These are phyloP conservation scores for Podocnemis expansa DNA, from an alignment of 2,113 vertebrate species.

Conservation along the genomic window DNA sequence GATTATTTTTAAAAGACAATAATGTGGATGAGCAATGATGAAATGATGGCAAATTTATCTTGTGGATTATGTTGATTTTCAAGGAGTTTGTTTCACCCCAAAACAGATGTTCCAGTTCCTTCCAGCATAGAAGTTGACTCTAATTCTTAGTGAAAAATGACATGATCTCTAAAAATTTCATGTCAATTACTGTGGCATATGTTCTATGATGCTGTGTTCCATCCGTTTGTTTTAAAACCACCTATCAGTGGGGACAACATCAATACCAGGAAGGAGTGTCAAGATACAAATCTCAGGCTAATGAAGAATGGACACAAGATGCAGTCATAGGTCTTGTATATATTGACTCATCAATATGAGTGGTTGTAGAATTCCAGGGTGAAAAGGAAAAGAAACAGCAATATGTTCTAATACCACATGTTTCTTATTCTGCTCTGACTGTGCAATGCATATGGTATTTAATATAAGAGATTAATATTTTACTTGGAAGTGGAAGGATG, in stretches of 20 bases:
- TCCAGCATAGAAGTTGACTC: background rate
- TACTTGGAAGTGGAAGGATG: background rate
- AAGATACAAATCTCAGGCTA: background rate
- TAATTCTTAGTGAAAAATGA: background rate
- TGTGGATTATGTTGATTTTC: background rate
- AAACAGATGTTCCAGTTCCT: constrained; percentile 5
- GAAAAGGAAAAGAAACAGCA: background rate
- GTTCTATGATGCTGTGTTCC: background rate
- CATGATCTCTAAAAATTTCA: background rate
- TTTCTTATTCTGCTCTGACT: background rate
- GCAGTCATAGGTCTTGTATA: background rate
- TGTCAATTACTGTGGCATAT: background rate
- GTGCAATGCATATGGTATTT: background rate
- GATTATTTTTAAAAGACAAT: constrained; percentile 5
- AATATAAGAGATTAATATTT: background rate
- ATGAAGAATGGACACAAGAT: background rate
- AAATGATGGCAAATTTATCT: background rate
- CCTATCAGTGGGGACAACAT: background rate
- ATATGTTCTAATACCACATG: background rate
- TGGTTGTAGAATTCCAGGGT: background rate
- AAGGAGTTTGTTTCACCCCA: background rate
- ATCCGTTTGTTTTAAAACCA: background rate
- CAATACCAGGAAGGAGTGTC: background rate
- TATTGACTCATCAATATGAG: background rate
- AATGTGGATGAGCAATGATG: constrained; percentile 17